phyloP scores from a whole-genome alignment of 2,797 vertebrate genomes.

The Platalea minor region DNA sequence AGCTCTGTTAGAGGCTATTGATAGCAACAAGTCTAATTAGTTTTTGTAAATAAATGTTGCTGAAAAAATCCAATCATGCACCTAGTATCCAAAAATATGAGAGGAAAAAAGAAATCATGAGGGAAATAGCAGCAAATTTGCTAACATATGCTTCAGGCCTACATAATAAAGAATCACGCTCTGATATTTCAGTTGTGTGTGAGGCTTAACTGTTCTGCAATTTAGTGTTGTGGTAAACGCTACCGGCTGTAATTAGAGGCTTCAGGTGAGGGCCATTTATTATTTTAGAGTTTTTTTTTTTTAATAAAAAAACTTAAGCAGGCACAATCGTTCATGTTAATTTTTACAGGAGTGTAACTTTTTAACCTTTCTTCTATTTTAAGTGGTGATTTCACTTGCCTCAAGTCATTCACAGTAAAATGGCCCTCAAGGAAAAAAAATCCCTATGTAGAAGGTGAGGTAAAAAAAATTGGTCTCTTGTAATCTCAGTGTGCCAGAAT shows the following conservation, averaged over 20 bases:
- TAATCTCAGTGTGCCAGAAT: neutral
- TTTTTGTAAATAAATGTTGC: constrained; percentile 44
- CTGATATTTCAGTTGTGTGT: neutral
- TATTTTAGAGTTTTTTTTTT: neutral
- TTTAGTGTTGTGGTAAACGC: neutral
- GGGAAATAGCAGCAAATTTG: neutral
- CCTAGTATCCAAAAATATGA: constrained; percentile 6
- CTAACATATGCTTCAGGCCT: constrained; percentile 2
- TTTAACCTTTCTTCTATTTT: neutral
- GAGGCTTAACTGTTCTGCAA: neutral
- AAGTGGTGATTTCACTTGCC: neutral
- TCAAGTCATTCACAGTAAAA: neutral
- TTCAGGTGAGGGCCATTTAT: neutral
- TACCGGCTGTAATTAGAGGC: neutral
- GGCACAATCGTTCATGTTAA: neutral
- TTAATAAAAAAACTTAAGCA: neutral
- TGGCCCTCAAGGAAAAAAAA: neutral
- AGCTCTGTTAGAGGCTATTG: constrained; percentile 40
- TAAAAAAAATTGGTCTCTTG: neutral
- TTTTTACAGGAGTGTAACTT: neutral
- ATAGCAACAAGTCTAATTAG: constrained; percentile 57
- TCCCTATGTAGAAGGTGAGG: neutral
- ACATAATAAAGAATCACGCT: neutral
- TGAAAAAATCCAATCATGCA: neutral
- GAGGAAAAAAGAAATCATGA: neutral